Base-by-base conservation (phyloP, 2,113 vertebrate genomes). In the Ceyx cyanopectus region DNA sequence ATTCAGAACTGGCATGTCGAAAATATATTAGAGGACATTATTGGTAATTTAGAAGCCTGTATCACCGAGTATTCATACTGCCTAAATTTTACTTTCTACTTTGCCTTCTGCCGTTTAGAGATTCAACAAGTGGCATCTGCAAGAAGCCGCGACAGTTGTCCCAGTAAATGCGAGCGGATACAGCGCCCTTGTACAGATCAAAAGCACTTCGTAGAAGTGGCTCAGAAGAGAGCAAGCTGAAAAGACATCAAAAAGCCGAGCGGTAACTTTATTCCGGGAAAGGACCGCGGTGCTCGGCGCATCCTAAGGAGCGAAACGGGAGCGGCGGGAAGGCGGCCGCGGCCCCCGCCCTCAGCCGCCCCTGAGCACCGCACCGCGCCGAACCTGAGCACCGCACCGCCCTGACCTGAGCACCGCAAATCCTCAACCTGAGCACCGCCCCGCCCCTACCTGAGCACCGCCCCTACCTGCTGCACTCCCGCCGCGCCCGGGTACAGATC, bases 391-490 rank as follows among this genome's bases (percentile, higher is more conserved):
- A 78, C 57, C 6, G 32, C 66, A 34, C 34, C 34, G 34, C 34
- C 34, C 34, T 7, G 34, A 34, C 45, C 50, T 22, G 40, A 1
- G 78, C 63, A 78, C 57, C 6, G 34, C 34, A 37, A 8, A 8
- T 8, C 34, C 34, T 9, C 34, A 7, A 9, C 34, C 34, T 37
- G 4, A 37, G 50, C 40, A 40, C 17, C n/a, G 23, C 37, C 23
- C 34, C 34, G 34, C 34, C 34, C 34, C 34, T 8, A 9, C 34
- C 34, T 37, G 8, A 37, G 50, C 40, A 40, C 17, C n/a, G 23
- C 37, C 23, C 79, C 93, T 96, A 99, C 99, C 99, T 99, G 98
- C 97, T 99, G 99, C 92, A 99, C 98, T 32, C 95, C 93, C 40
- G 95, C 96, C 51, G 98, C 98, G 79, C 94, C 92, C 87, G 97